Conservation (phyloP, 53 echinoderm and acorn worm species). For the Echinometra lucunter region DNA sequence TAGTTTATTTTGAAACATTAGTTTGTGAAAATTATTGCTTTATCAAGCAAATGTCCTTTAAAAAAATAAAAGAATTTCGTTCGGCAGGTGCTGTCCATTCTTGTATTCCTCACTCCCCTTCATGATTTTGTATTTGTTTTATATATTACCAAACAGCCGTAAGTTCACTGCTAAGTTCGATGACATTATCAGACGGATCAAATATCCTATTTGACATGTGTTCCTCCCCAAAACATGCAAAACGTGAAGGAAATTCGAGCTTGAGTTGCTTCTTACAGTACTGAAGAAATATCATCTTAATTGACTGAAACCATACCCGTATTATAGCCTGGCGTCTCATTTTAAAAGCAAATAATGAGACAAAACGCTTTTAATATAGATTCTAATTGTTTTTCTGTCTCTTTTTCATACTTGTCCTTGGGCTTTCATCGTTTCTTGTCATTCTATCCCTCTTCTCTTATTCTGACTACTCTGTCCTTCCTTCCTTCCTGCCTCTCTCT, state of each 20-base stretch:
- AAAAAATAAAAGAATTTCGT: background rate
- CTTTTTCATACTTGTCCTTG: background rate
- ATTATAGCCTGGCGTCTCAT: slow-evolving; percentile 29
- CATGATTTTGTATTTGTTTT: background rate
- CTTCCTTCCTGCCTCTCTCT: background rate
- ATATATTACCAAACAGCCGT: background rate
- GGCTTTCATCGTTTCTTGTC: background rate
- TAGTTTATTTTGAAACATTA: background rate
- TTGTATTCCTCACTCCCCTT: background rate
- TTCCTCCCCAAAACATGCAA: background rate
- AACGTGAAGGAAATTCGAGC: background rate
- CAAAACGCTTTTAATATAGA: background rate
- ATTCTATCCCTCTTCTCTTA: background rate
- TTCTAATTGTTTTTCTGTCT: slow-evolving; percentile 11
- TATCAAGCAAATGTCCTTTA: background rate
- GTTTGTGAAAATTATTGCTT: background rate
- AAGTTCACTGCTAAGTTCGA: background rate
- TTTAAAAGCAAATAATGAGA: background rate
- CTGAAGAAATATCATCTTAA: slow-evolving; percentile 23
- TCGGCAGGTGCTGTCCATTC: background rate
- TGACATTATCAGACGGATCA: slow-evolving; percentile 23
- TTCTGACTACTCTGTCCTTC: background rate
- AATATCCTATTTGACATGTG: slow-evolving; percentile 6
- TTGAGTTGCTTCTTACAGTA: background rate
- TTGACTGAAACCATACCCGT: background rate